Conservation (phyloP, 2,113 vertebrate genomes). For the Pluvianellus socialis region DNA sequence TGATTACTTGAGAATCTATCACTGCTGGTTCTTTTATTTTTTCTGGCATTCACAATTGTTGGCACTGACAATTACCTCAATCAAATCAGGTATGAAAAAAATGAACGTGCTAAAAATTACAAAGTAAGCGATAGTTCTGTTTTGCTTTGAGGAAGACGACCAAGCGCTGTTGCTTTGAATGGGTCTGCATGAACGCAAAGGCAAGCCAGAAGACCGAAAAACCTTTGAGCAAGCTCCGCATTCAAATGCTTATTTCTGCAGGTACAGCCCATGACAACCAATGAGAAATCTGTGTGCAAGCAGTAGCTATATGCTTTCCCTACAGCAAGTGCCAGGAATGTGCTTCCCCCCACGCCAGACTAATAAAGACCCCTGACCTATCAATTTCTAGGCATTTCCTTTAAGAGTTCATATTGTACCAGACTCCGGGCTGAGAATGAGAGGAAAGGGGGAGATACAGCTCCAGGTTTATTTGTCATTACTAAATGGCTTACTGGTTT, state of each 20-base stretch:
- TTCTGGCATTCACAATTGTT: background rate
- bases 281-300: background rate
- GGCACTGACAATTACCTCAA: background rate
- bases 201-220: background rate
- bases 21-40: background rate
- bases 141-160: background rate
- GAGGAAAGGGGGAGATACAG: constrained; percentile 49
- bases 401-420: constrained; percentile 69
- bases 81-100: constrained; percentile 25
- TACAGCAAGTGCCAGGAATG: constrained; percentile 45
- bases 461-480: constrained; percentile 80
- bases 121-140: background rate
- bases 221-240: background rate
- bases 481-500: constrained; percentile 78
- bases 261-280: background rate
- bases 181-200: background rate
- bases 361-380: constrained; percentile 78
- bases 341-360: constrained; percentile 44
- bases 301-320: background rate
- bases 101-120: background rate
- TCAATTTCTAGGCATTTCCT: constrained; percentile 85
- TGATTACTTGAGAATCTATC: constrained; percentile 36
- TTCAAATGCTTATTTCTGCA: background rate
- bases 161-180: background rate
- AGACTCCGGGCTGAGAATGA: constrained; percentile 63